Evolutionary conservation across 2,113 vertebrate species (phyloP).

Genomic region (Sturnira hondurensis): DNA sequence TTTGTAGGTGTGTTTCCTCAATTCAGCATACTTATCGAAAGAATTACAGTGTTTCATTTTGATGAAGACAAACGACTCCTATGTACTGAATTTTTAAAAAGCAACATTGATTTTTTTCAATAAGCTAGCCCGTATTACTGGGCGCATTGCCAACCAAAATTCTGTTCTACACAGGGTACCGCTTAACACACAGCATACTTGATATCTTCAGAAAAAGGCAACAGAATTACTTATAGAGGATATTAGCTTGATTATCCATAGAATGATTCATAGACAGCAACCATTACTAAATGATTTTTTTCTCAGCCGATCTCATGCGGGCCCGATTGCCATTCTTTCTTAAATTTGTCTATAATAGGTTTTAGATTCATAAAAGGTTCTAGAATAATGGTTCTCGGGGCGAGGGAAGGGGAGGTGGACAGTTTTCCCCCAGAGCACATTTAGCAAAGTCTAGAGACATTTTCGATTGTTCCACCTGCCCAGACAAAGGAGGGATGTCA

Average conservation of each 20-base stretch:
- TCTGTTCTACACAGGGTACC: background rate
- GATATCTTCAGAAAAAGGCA: background rate
- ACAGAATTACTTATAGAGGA: background rate
- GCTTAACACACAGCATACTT: background rate
- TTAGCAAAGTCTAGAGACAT: background rate
- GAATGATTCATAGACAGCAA: background rate
- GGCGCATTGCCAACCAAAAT: background rate
- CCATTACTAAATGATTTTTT: background rate
- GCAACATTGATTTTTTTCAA: background rate
- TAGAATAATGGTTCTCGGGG: background rate
- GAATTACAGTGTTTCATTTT: background rate
- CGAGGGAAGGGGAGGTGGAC: accelerated
- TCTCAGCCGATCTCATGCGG: background rate
- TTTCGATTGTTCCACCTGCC: background rate
- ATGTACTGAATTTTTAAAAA: background rate
- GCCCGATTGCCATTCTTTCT: background rate
- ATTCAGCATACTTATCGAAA: background rate
- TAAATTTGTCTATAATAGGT: background rate
- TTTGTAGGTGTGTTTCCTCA: background rate
- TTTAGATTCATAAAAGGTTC: background rate
- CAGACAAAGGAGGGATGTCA: no score
- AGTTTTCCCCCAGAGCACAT: background rate
- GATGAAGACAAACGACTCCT: background rate
- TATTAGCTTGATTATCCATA: background rate
- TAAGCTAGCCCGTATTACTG: background rate